Conservation (phyloP, 2,797 vertebrate species). For the Pseudochirops cupreus region DNA sequence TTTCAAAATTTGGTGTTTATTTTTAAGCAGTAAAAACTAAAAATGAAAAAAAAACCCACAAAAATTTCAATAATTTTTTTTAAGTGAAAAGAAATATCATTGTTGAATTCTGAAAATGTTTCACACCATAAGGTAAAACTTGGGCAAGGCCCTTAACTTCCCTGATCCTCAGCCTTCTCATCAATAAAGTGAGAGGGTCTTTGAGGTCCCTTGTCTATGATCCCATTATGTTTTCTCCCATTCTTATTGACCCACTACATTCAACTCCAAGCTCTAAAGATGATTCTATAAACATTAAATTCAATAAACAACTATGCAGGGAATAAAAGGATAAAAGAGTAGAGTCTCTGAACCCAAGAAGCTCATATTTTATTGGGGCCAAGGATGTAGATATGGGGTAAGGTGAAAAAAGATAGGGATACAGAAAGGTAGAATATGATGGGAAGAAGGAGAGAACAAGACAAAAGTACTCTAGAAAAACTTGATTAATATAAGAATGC, state of each 20-base stretch:
- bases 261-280: background rate
- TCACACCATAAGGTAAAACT: background rate
- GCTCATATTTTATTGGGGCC: background rate
- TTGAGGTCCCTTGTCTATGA: background rate
- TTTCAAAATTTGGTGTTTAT: conserved; percentile 30
- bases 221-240: background rate
- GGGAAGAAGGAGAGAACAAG: background rate
- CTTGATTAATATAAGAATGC: background rate
- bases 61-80: background rate
- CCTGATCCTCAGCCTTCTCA: background rate
- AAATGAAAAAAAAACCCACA: background rate
- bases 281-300: background rate
- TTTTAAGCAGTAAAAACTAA: conserved; percentile 39
- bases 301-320: background rate
- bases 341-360: background rate
- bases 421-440: background rate
- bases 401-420: background rate
- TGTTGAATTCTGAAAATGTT: background rate
- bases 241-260: background rate
- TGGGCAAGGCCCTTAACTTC: background rate
- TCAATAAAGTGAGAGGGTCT: background rate
- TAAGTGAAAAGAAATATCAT: background rate
- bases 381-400: background rate
- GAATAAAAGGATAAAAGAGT: background rate
- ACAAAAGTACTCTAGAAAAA: background rate